phyloP scores from a whole-genome alignment of 2,113 vertebrate species.

The Pelecanoides urinatrix region DNA sequence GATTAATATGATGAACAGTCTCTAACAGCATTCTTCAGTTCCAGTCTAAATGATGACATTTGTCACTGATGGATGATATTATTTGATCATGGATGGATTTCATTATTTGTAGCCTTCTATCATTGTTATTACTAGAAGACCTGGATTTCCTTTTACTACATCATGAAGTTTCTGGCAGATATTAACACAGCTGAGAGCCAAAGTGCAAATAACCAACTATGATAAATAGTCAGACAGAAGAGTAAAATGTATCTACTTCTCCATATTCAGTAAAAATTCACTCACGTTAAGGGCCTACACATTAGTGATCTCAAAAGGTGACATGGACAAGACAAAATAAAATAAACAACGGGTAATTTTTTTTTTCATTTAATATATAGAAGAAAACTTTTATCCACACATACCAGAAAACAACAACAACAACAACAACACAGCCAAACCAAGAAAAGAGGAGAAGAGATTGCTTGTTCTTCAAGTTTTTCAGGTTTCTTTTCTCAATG shows the following conservation, averaged over 20 bases:
- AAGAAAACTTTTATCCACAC: neutral
- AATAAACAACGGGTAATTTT: neutral
- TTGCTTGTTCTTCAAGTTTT: neutral
- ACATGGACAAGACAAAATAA: neutral
- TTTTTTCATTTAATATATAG: neutral
- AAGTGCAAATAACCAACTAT: neutral
- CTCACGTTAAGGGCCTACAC: neutral
- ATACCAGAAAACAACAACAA: neutral
- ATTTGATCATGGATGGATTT: constrained; percentile 13
- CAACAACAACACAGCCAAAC: neutral
- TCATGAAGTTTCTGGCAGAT: neutral
- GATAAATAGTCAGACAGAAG: neutral
- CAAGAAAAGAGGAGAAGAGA: neutral
- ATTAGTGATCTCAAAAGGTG: neutral
- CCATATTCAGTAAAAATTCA: neutral
- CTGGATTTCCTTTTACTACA: neutral
- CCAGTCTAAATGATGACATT: neutral
- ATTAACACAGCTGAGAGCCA: neutral
- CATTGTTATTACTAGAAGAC: neutral
- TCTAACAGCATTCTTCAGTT: neutral
- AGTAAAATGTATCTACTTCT: neutral
- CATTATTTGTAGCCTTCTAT: constrained; percentile 27
- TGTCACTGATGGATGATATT: constrained; percentile 25
- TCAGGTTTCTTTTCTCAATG: neutral
- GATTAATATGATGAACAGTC: neutral